These are phyloP conservation scores for Hemaris fuciformis DNA, from an alignment of 2,888 invertebrate species.

Conservation along the genomic window DNA sequence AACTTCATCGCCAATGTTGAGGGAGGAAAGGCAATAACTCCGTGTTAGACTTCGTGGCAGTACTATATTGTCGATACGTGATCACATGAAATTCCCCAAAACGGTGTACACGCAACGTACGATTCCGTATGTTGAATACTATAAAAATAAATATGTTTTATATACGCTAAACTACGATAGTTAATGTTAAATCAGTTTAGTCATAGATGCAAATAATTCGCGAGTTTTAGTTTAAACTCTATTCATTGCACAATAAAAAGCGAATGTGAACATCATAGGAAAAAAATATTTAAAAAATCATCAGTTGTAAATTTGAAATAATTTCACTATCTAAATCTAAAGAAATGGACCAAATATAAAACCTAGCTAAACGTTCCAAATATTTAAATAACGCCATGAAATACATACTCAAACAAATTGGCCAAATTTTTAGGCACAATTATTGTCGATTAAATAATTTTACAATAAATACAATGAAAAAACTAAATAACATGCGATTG, in stretches of 20 bases:
- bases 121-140: conserved; percentile 23
- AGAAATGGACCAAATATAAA: conserved; percentile 43
- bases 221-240: conserved; percentile 21
- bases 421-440: not conserved
- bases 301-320: conserved; percentile 36
- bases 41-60: not conserved
- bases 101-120: conserved; percentile 5
- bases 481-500: not conserved
- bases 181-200: not conserved
- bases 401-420: not conserved
- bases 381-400: not conserved
- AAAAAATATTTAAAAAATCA: conserved; percentile 24
- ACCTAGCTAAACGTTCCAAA: conserved; percentile 36
- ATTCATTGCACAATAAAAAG: conserved; percentile 26
- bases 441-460: conserved; percentile 10
- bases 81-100: conserved; percentile 12
- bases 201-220: conserved; percentile 29
- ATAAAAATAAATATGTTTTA: conserved; percentile 53
- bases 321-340: conserved; percentile 54
- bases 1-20: not conserved
- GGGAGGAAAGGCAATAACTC: not conserved
- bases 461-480: conserved; percentile 7
- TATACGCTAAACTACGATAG: conserved; percentile 20
- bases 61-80: conserved; percentile 3
- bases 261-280: conserved; percentile 13